Evolutionary conservation across 2,113 vertebrate genomes (phyloP).

Genomic region (Gadus macrocephalus): DNA sequence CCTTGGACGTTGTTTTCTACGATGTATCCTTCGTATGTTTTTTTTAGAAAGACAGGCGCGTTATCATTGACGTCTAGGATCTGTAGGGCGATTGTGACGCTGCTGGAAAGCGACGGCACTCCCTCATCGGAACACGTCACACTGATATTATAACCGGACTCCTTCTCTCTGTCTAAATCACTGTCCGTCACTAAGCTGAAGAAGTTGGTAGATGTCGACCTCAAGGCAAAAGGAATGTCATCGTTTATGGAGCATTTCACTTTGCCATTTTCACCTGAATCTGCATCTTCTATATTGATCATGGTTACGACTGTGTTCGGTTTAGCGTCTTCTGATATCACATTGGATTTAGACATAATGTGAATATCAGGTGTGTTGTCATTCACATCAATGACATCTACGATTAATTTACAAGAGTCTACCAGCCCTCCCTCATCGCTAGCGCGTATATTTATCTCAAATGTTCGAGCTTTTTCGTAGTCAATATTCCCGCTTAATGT

Average conservation of each 20-base stretch:
- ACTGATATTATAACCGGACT: constrained; percentile 47
- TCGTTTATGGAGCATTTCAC: constrained; percentile 34
- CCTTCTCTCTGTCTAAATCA: constrained; percentile 40
- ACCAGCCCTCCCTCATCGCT: constrained; percentile 64
- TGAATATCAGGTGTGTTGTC: constrained; percentile 71
- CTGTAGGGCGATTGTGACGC: constrained; percentile 48
- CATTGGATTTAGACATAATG: constrained; percentile 51
- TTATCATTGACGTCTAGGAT: constrained; percentile 66
- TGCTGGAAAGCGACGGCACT: constrained; percentile 48
- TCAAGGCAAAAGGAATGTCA: constrained; percentile 40
- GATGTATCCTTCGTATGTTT: constrained; percentile 49
- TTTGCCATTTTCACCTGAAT: constrained; percentile 56
- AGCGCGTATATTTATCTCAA: constrained; percentile 65
- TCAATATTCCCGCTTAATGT: constrained; percentile 60
- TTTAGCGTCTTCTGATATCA: constrained; percentile 50
- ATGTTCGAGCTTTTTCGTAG: constrained; percentile 61
- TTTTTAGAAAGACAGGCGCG: constrained; percentile 51
- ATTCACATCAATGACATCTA: constrained; percentile 71
- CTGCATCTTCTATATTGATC: constrained; percentile 54
- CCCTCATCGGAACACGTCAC: constrained; percentile 51
- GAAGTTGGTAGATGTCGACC: constrained; percentile 56
- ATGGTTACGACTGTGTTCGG: constrained; percentile 47
- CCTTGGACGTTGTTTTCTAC: constrained; percentile 65
- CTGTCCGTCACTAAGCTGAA: constrained; percentile 48
- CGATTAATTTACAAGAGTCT: constrained; percentile 60